These are phyloP conservation scores for Xenops minutus DNA, from an alignment of 2,797 vertebrate species.

Conservation along the genomic window DNA sequence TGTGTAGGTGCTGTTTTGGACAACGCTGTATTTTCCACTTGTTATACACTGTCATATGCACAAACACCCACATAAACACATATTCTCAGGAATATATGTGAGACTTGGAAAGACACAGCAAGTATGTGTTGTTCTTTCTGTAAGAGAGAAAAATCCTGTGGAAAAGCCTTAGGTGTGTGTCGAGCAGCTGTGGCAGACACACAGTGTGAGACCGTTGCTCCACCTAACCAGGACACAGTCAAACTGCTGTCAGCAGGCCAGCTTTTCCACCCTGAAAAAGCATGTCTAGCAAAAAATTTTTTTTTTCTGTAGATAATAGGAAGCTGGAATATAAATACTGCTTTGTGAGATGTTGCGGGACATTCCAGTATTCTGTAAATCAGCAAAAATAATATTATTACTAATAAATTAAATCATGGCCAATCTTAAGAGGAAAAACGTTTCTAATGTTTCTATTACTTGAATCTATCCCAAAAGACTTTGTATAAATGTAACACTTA, in stretches of 20 bases:
- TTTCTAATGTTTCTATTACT: conserved; percentile 6
- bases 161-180: background rate
- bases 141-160: background rate
- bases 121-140: background rate
- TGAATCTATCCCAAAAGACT: background rate
- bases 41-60: background rate
- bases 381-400: conserved; percentile 19
- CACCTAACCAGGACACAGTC: background rate
- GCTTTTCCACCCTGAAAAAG: conserved; percentile 49
- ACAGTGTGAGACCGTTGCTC: background rate
- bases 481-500: background rate
- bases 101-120: background rate
- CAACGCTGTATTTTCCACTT: background rate
- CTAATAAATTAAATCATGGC: background rate
- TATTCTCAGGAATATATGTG: background rate
- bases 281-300: conserved; percentile 27
- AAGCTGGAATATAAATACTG: conserved; percentile 38
- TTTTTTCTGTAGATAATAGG: conserved; percentile 47
- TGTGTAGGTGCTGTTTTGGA: background rate
- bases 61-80: background rate
- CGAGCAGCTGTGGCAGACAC: fast-evolving
- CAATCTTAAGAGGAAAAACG: background rate
- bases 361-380: conserved; percentile 26
- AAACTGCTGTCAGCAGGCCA: conserved; percentile 1
- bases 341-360: conserved; percentile 16